Conservation (phyloP, 2,113 vertebrate species). For the Periophthalmodon schlosseri region DNA sequence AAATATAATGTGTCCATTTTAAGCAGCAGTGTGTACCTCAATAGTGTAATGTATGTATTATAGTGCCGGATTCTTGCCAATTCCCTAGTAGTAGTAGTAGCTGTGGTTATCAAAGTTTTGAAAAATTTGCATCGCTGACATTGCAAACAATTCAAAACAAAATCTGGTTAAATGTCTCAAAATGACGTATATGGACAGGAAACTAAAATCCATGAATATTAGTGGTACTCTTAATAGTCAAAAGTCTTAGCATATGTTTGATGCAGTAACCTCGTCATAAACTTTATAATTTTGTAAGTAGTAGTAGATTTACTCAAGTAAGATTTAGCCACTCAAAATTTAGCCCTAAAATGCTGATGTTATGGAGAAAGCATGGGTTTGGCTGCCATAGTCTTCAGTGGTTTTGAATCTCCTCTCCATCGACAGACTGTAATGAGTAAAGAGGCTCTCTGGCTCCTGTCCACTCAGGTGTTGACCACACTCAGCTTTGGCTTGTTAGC, state of each 20-base stretch:
- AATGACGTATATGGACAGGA: too few relatives aligned
- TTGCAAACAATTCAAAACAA: too few relatives aligned
- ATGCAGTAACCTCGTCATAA: background rate
- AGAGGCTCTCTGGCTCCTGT: slow-evolving; percentile 74
- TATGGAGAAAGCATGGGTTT: slow-evolving; percentile 23
- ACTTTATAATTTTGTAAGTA: background rate
- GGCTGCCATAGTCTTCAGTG: slow-evolving; percentile 51
- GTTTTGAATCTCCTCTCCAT: slow-evolving; percentile 72
- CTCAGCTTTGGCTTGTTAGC: slow-evolving; percentile 56
- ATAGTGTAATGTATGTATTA: too few relatives aligned
- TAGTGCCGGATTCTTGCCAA: too few relatives aligned
- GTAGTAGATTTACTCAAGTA: background rate
- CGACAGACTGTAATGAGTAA: slow-evolving; percentile 71
- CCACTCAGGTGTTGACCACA: slow-evolving; percentile 65
- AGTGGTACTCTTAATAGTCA: background rate
- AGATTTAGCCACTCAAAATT: slow-evolving; percentile 25
- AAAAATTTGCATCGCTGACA: too few relatives aligned
- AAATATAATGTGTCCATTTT: too few relatives aligned
- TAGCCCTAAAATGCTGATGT: slow-evolving; percentile 40
- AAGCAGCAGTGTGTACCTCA: too few relatives aligned
- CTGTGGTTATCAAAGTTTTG: too few relatives aligned
- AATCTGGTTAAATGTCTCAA: too few relatives aligned
- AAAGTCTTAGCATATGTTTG: background rate
- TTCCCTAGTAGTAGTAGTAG: too few relatives aligned
- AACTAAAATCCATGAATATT: too few relatives aligned